phyloP scores from a whole-genome alignment of 2,888 invertebrate genomes.

The Brachyptera putata region DNA sequence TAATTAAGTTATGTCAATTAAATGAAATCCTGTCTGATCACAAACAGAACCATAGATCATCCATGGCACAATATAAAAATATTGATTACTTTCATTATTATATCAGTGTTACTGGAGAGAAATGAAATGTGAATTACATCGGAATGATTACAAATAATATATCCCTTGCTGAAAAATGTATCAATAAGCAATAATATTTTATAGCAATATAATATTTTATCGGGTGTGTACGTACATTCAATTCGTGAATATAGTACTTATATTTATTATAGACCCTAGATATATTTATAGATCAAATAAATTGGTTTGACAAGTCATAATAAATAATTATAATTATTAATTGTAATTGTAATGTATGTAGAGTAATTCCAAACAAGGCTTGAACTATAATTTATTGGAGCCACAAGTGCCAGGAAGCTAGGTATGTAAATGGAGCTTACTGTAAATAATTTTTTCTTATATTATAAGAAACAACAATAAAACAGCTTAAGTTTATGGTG shows the following conservation, averaged over 20 bases:
- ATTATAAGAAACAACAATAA: not conserved
- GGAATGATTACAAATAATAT: no score
- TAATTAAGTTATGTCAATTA: conserved; percentile 11
- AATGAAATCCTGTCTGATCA: not conserved
- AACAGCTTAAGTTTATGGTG: not conserved
- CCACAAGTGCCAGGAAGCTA: not conserved
- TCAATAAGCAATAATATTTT: no score
- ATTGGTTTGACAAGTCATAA: not conserved
- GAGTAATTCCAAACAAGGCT: not conserved
- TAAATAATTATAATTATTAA: not conserved
- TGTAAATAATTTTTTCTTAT: not conserved
- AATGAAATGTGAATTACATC: no score
- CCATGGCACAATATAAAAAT: no score
- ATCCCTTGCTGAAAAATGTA: no score
- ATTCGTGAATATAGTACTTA: no score
- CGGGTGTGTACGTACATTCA: no score
- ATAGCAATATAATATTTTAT: no score
- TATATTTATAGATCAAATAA: not conserved
- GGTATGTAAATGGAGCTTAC: not conserved
- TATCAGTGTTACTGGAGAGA: no score
- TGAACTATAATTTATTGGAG: not conserved
- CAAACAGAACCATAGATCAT: not conserved
- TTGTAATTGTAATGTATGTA: not conserved
- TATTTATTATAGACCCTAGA: no score
- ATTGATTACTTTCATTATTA: no score